Percentiles rank a stretch among this genome's conserved stretches.
Conservation (phyloP, 2,113 vertebrate species). For the Ranitomeya imitator region DNA sequence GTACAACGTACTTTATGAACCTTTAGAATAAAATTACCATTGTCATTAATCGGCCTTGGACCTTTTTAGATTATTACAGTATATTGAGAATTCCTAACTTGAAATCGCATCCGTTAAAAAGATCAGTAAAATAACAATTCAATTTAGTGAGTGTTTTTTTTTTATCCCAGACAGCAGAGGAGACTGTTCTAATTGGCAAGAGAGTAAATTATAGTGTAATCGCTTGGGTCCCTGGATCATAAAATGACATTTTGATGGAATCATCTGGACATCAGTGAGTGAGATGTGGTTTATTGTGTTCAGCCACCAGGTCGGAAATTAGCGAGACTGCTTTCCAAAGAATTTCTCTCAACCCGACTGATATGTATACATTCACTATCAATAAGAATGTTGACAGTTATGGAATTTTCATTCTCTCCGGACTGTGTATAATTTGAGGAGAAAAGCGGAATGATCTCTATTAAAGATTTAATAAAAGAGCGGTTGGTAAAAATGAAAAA, state of each 20-base stretch:
- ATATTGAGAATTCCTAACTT: not conserved
- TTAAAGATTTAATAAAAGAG: conserved; percentile 38
- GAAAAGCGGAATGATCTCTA: conserved; percentile 1
- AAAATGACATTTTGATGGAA: conserved; percentile 49
- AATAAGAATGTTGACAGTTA: conserved; percentile 31
- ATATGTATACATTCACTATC: conserved; percentile 44
- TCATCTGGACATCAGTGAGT: conserved; percentile 42
- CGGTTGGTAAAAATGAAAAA: conserved; percentile 14
- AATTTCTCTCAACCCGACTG: not conserved
- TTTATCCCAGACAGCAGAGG: not conserved
- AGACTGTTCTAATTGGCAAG: conserved; percentile 13
- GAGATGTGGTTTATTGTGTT: conserved; percentile 23
- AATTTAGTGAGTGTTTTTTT: not conserved
- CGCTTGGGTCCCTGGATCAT: conserved; percentile 13
- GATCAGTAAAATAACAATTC: not conserved
- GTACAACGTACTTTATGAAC: not conserved
- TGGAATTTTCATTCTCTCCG: conserved; percentile 29
- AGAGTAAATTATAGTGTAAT: conserved; percentile 26
- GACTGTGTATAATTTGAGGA: conserved; percentile 9
- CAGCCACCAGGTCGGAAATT: conserved; percentile 26
- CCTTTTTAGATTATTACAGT: not conserved
- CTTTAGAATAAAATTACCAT: not conserved
- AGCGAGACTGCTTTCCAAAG: conserved; percentile 42
- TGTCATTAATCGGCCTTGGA: not conserved
- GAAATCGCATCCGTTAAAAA: not conserved